Evolutionary conservation across 2,113 vertebrate species (phyloP).

Genomic region (Crotophaga sulcirostris): DNA sequence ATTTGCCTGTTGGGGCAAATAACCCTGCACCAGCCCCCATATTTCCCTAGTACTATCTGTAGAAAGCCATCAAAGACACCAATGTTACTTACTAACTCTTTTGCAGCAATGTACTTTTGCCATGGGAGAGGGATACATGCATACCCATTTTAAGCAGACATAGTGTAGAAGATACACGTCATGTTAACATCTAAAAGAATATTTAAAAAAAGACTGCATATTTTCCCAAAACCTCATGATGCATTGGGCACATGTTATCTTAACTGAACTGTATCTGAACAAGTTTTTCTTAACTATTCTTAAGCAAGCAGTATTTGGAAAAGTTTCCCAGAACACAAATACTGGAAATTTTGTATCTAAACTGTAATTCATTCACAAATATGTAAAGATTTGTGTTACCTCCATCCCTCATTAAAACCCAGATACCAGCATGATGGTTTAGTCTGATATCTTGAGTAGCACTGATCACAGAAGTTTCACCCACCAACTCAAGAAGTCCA

Average conservation of each 20-base stretch:
- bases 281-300: background rate
- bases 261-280: background rate
- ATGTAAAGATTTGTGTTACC: background rate
- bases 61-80: background rate
- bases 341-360: background rate
- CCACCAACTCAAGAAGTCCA: background rate
- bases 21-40: background rate
- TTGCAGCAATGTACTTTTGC: background rate
- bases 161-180: background rate
- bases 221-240: background rate
- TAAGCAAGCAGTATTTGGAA: background rate
- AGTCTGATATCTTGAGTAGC: background rate
- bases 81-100: background rate
- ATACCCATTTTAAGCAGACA: background rate
- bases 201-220: background rate
- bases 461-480: background rate
- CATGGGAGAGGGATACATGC: background rate
- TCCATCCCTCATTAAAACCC: background rate
- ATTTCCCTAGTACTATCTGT: background rate
- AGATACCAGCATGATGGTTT: background rate
- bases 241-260: rapidly evolving
- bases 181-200: background rate
- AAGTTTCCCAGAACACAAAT: background rate
- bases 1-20: background rate
- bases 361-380: background rate